Conservation (phyloP, 2,797 vertebrate genomes). For the Trichosurus vulpecula region DNA sequence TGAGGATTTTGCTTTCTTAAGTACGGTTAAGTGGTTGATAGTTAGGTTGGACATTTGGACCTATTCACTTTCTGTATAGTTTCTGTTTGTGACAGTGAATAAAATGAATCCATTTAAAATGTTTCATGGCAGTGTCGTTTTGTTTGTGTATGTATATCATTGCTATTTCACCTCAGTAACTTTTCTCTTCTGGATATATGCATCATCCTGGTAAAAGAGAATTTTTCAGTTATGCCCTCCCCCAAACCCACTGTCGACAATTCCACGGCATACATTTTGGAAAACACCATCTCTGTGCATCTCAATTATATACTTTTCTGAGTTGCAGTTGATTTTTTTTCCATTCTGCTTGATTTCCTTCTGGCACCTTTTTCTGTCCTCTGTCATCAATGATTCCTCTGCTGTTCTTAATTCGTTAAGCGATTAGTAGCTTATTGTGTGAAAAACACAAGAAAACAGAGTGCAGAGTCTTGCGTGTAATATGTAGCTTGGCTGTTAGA, state of each 20-base stretch:
- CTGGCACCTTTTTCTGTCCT: background rate
- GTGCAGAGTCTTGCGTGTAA: background rate
- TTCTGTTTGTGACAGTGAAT: background rate
- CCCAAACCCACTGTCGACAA: background rate
- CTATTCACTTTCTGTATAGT: background rate
- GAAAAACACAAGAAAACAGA: background rate
- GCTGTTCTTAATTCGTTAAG: background rate
- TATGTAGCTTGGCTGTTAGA: background rate
- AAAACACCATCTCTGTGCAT: background rate
- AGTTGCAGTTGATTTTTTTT: background rate
- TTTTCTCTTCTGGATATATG: background rate
- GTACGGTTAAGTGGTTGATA: background rate
- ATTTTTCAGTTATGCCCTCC: background rate
- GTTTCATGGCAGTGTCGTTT: background rate
- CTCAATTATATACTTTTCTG: background rate
- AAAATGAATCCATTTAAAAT: background rate
- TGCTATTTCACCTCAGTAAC: background rate
- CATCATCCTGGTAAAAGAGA: background rate
- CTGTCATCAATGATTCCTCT: background rate
- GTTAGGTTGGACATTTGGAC: background rate
- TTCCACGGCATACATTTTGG: background rate
- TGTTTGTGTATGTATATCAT: background rate
- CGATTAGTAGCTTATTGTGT: background rate
- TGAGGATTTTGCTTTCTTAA: background rate
- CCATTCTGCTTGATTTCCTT: background rate